Evolutionary conservation across 2,113 vertebrate genomes (phyloP), one percentile per base, ranked within the genome.

Genomic region (Phainopepla nitens): DNA sequence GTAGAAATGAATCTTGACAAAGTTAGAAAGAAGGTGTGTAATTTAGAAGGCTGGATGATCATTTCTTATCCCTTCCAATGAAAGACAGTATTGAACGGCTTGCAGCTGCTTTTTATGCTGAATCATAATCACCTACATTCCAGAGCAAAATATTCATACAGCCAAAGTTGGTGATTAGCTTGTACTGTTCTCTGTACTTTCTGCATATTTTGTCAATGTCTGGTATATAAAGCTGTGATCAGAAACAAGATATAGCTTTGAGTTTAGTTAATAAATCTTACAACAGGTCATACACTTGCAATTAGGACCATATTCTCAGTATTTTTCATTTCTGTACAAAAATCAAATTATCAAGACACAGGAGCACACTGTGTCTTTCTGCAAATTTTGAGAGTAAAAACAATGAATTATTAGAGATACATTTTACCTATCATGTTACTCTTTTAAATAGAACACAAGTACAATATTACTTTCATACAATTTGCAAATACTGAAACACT

Each of bases 51-150:
- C 17, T 86, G 84, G 57, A 42, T 76, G 50, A 87, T 82, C 0
- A 65, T 83, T 91, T 78, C 76, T 80, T 93, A 92, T 62, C 19
- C 84, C 92, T 96, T 75, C 19, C 94, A 54, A 9, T 65, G 86
- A 88, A 90, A 90, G 23, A 31, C 10, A 21, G 13, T 44, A 69
- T 3, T 61, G 86, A 94, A 70, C 21, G 36, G n/a, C 31, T 91
- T 85, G 92, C 65, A 89, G n/a, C 28, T 94, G 47, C 72, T 84
- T 96, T 96, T 95, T 91, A 95, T 83, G 87, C 82, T 90, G 87
- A 96, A 96, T 95, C 84, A 94, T 73, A 97, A 92, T 56, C 79
- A 89, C 39, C 42, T 89, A 70, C 24, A 53, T 90, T 93, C 75
- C 89, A 83, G 73, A 94, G 75, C 41, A 93, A 92, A 89, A 79